phyloP scores from a whole-genome alignment of 2,888 invertebrate species.

The Agrochola litura region DNA sequence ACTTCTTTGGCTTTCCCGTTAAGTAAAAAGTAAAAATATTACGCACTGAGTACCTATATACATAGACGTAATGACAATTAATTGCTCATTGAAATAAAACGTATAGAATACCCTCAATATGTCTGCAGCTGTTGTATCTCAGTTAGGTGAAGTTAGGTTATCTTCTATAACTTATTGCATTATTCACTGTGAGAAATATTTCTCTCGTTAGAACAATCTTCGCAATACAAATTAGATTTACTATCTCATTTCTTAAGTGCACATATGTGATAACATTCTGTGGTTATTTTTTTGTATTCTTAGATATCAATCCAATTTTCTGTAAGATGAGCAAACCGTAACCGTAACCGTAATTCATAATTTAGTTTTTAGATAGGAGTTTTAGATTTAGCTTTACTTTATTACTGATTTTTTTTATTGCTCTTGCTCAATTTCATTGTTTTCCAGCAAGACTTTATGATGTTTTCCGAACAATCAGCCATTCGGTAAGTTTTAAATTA shows the following conservation, averaged over 20 bases:
- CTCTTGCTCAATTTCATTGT: neutral
- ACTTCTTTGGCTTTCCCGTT: neutral
- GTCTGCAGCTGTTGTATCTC: constrained; percentile 9
- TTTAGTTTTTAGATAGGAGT: neutral
- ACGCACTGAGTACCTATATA: neutral
- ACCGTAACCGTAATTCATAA: neutral
- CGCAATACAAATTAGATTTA: constrained; percentile 50
- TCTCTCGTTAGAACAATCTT: constrained; percentile 35
- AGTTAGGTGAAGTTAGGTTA: constrained; percentile 2
- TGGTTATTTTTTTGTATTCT: neutral
- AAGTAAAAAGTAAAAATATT: neutral
- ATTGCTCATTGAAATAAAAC: neutral
- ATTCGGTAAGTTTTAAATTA: neutral
- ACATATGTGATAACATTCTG: constrained; percentile 25
- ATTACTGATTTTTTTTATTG: neutral
- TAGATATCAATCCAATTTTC: neutral
- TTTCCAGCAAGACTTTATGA: neutral
- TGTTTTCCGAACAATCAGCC: neutral
- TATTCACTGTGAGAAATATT: constrained; percentile 42
- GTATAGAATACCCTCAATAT: neutral
- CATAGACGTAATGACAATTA: neutral
- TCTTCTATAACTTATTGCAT: constrained; percentile 28
- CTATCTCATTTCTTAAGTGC: constrained; percentile 45
- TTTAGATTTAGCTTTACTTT: neutral
- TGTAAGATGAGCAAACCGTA: neutral